Conservation (phyloP, 1,140 invertebrate species). For the Drosophila navojoa region DNA sequence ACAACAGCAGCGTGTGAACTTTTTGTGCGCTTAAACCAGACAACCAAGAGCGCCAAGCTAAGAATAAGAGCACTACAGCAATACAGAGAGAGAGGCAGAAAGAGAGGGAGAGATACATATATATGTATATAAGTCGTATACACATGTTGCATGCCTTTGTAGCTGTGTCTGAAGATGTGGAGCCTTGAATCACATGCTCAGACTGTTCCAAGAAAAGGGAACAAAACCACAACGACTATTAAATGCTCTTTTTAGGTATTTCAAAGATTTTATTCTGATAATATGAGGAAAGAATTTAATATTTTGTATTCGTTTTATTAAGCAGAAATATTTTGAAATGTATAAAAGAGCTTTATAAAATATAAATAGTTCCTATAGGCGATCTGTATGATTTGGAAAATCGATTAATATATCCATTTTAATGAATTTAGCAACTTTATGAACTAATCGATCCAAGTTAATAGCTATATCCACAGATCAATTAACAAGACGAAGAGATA, state of each 20-base stretch:
- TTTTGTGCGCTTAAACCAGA: conserved; percentile 31
- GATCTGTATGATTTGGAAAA: no score
- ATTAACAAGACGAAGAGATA: no score
- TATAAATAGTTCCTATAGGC: no score
- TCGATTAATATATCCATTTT: no score
- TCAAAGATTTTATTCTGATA: no score
- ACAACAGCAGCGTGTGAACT: conserved; percentile 62
- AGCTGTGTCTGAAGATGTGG: neutral
- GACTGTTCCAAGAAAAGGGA: neutral
- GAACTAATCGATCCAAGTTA: no score
- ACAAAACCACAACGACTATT: neutral
- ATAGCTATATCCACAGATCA: no score
- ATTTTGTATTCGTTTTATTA: no score
- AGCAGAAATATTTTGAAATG: no score
- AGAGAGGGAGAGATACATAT: neutral
- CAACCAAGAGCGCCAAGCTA: conserved; percentile 34
- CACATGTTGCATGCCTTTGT: neutral
- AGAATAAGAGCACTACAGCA: conserved; percentile 27
- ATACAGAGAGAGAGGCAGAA: conserved; percentile 8
- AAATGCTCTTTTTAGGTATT: neutral
- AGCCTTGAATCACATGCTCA: neutral
- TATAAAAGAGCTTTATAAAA: no score
- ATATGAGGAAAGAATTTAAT: no score
- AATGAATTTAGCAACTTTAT: no score
- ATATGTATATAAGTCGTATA: neutral